These are phyloP conservation scores for Electrophaes corylata DNA, from an alignment of 2,888 invertebrate genomes.

Conservation along the genomic window DNA sequence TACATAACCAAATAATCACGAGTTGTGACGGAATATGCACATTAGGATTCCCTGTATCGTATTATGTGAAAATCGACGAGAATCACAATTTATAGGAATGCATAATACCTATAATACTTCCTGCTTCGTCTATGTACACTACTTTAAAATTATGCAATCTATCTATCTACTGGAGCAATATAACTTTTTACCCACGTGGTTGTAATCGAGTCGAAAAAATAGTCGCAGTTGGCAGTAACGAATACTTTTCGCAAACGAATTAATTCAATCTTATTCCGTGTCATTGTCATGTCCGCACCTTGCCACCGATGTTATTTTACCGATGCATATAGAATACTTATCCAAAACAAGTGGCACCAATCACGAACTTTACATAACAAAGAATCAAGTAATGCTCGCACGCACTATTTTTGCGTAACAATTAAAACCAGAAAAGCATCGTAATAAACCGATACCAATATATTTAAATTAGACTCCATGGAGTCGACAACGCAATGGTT, in stretches of 20 bases:
- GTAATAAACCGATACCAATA: conserved; percentile 27
- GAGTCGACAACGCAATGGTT: conserved; percentile 31
- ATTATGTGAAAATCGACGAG: neutral
- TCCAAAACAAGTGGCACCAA: conserved; percentile 20
- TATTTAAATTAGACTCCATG: conserved; percentile 36
- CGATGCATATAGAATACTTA: conserved; percentile 8
- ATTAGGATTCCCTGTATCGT: neutral
- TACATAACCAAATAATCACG: conserved; percentile 8
- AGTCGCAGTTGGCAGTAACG: no score
- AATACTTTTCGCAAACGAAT: no score
- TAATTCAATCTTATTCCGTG: neutral
- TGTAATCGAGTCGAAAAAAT: no score
- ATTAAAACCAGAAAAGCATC: conserved; percentile 26
- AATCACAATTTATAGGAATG: no score
- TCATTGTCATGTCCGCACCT: neutral
- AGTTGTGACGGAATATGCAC: neutral
- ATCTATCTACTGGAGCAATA: no score
- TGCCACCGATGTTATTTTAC: neutral
- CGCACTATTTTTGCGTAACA: conserved; percentile 43
- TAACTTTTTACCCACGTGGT: no score
- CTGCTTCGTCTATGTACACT: no score
- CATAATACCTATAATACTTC: no score
- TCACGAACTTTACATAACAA: conserved; percentile 32
- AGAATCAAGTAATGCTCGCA: conserved; percentile 37
- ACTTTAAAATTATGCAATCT: no score